Percentiles rank a stretch among this genome's conserved stretches.
Evolutionary conservation across 2,113 vertebrate genomes (phyloP).

Genomic region (Pimephales promelas): DNA sequence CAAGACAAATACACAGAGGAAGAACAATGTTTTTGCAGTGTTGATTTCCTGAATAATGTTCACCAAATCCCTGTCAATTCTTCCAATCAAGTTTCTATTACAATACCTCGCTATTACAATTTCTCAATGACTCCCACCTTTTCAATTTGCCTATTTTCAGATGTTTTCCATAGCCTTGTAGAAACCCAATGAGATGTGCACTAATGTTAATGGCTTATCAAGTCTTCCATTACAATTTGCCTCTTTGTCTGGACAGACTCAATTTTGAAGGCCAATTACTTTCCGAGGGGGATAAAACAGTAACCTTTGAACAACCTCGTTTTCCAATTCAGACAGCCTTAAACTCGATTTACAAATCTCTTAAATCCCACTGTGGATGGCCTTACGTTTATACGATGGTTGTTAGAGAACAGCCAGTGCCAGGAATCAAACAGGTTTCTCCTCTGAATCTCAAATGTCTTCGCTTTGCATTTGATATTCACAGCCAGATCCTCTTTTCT

Average conservation of each 20-base stretch:
- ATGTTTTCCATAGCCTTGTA: not conserved
- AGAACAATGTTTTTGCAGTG: too few relatives aligned
- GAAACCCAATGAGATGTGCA: conserved; percentile 61
- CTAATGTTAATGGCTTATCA: conserved; percentile 66
- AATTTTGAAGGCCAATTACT: conserved; percentile 72
- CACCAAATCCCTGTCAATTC: conserved; percentile 21
- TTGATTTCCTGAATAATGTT: not conserved
- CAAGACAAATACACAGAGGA: too few relatives aligned
- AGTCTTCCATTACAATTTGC: conserved; percentile 73
- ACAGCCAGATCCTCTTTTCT: not conserved
- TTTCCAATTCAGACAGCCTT: conserved; percentile 51
- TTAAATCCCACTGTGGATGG: conserved; percentile 13
- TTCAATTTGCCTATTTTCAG: not conserved
- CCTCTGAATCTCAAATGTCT: not conserved
- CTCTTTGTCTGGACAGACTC: conserved; percentile 65
- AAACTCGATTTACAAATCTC: conserved; percentile 52
- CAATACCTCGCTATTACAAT: not conserved
- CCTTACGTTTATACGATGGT: conserved; percentile 57
- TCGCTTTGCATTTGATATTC: not conserved
- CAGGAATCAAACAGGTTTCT: conserved; percentile 34
- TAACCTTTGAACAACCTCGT: conserved; percentile 63
- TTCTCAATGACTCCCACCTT: not conserved
- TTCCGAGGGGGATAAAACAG: conserved; percentile 61
- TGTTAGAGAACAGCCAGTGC: conserved; percentile 48
- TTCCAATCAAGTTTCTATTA: not conserved